phyloP scores from a whole-genome alignment of 2,797 vertebrate genomes.

The Potorous gilbertii region DNA sequence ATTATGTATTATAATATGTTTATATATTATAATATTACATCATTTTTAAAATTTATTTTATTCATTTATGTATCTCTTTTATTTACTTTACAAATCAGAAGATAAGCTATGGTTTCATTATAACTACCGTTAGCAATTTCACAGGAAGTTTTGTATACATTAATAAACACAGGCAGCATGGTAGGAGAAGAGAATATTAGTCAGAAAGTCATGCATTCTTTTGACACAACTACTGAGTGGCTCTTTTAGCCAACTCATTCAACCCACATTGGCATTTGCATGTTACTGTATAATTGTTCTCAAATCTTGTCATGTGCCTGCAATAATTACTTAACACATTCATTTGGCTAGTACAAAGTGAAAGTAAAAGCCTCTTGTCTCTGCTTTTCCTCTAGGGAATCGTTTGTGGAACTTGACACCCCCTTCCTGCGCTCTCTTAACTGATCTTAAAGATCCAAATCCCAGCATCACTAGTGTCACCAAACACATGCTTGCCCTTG shows the following conservation, averaged over 20 bases:
- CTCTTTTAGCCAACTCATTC: not conserved
- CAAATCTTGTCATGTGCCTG: conserved; percentile 16
- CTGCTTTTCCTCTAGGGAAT: conserved; percentile 84
- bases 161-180: not conserved
- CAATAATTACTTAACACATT: conserved; percentile 11
- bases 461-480: conserved; percentile 75
- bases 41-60: too few species aligned
- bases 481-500: conserved; percentile 80
- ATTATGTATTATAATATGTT: too few species aligned
- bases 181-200: not conserved
- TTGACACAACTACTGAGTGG: not conserved
- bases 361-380: conserved; percentile 40
- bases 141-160: conserved; percentile 27
- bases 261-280: conserved; percentile 27
- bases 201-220: not conserved
- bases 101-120: not conserved
- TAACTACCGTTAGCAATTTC: conserved; percentile 26
- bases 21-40: too few species aligned
- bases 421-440: conserved; percentile 87
- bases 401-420: conserved; percentile 89
- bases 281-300: conserved; percentile 18
- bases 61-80: not conserved
- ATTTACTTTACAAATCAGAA: conserved; percentile 17
- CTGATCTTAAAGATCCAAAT: conserved; percentile 82
- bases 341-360: not conserved